Percentiles rank a stretch among this genome's conserved stretches.
Evolutionary conservation across 2,113 vertebrate genomes (phyloP).

Genomic region (Dissostichus mawsoni): DNA sequence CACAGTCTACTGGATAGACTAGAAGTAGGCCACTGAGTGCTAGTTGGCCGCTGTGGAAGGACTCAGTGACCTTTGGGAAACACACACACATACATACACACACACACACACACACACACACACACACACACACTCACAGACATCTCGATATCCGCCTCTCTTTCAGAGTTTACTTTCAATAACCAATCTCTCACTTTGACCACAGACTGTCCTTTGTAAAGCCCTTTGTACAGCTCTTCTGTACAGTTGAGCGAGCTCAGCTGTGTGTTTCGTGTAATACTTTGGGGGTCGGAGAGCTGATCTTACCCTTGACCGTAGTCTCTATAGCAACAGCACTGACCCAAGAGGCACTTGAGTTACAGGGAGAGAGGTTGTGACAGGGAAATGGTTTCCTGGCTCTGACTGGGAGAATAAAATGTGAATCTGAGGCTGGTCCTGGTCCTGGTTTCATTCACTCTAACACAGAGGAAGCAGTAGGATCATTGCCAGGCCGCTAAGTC

Average conservation of each 20-base stretch:
- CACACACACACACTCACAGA: neutral
- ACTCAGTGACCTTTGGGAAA: constrained; percentile 14
- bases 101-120: too few species aligned
- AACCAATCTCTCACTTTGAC: neutral
- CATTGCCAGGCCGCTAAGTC: constrained; percentile 55
- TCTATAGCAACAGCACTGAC: constrained; percentile 67
- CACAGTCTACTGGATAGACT: constrained; percentile 14
- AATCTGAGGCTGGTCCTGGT: constrained; percentile 39
- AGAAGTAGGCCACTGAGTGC: constrained; percentile 52
- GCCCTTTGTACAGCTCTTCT: neutral
- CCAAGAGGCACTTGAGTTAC: constrained; percentile 56
- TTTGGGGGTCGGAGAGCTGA: constrained; percentile 6
- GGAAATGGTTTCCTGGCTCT: constrained; percentile 64
- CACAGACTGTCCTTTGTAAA: neutral
- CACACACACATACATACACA: too few species aligned
- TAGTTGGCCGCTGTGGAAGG: constrained; percentile 21
- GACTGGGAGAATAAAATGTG: constrained; percentile 48
- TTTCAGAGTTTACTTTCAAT: neutral
- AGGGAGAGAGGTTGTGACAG: constrained; percentile 44
- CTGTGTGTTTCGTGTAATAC: constrained; percentile 34
- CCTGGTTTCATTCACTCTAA: constrained; percentile 59
- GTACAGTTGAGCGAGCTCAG: constrained; percentile 13
- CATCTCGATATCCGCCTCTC: neutral
- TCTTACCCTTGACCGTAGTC: constrained; percentile 44
- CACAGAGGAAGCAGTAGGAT: constrained; percentile 38